Evolutionary conservation across 2,888 invertebrate species (phyloP).

Genomic region (Lithophane socia): DNA sequence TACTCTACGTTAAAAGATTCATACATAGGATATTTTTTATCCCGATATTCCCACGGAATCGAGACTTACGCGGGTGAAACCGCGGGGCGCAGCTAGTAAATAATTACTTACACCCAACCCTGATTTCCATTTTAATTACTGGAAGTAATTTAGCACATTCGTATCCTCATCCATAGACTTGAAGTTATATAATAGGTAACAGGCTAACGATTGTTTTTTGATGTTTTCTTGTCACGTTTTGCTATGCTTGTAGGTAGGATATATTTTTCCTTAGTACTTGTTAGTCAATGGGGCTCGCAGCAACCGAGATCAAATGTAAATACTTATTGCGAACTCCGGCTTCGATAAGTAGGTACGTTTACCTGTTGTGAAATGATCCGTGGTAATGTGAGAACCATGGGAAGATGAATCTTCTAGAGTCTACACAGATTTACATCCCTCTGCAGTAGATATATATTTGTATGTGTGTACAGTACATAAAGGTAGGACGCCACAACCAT

Average conservation of each 20-base stretch:
- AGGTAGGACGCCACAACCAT: background rate
- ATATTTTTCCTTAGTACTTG: background rate
- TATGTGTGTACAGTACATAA: background rate
- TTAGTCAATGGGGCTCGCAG: background rate
- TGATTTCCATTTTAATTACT: background rate
- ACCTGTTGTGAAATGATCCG: conserved; percentile 46
- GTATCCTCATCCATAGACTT: background rate
- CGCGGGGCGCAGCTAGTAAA: too few species aligned
- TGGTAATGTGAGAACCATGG: conserved; percentile 51
- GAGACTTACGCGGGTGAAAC: too few species aligned
- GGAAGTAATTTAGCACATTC: background rate
- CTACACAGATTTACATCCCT: conserved; percentile 29
- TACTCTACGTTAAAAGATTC: too few species aligned
- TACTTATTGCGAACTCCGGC: conserved; percentile 30
- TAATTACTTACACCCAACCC: background rate
- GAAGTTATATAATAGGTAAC: background rate
- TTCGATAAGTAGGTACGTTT: conserved; percentile 51
- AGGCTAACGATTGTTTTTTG: background rate
- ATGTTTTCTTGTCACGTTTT: background rate
- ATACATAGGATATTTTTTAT: too few species aligned
- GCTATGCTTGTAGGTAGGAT: background rate
- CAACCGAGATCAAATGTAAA: conserved; percentile 20
- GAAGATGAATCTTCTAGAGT: conserved; percentile 35
- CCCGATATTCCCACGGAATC: too few species aligned
- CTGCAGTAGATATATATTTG: conserved; percentile 1